Percentiles rank a stretch among this genome's conserved stretches.
Conservation (phyloP, 2,797 vertebrate genomes). For the Schizopygopsis malacanthus region DNA sequence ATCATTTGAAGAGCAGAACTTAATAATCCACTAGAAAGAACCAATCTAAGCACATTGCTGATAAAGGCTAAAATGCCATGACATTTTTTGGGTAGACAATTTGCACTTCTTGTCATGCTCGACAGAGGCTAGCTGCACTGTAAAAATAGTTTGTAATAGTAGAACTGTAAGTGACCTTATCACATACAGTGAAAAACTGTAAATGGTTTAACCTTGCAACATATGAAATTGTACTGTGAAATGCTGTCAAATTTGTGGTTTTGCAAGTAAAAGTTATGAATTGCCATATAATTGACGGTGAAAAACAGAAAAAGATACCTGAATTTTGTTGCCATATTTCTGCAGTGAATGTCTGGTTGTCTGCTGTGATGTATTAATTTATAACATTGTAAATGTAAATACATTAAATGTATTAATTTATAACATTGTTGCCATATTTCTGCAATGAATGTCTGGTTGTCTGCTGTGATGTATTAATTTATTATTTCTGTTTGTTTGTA, state of each 20-base stretch:
- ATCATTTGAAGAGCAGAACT: neutral
- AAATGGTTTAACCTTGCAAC: neutral
- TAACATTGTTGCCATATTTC: neutral
- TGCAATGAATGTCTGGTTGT: neutral
- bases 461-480: neutral
- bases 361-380: neutral
- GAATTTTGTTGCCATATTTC: neutral
- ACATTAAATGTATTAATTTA: too few species aligned
- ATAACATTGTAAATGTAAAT: too few species aligned
- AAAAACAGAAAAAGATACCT: neutral
- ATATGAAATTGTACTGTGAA: neutral
- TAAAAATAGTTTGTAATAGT: neutral
- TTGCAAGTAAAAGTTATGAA: neutral
- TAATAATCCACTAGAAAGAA: constrained; percentile 36
- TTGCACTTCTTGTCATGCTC: neutral
- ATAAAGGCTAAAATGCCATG: constrained; percentile 16
- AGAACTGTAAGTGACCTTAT: neutral
- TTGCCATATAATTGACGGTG: neutral
- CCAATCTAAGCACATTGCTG: neutral
- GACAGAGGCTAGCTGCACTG: neutral
- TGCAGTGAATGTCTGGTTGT: neutral
- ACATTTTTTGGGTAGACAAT: neutral
- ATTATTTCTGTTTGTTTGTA: neutral
- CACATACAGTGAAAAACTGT: neutral
- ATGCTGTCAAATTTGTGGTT: neutral